Evolutionary conservation across 2,113 vertebrate species (phyloP), one percentile per base, ranked within the genome.

Genomic region (Parotia lawesii): DNA sequence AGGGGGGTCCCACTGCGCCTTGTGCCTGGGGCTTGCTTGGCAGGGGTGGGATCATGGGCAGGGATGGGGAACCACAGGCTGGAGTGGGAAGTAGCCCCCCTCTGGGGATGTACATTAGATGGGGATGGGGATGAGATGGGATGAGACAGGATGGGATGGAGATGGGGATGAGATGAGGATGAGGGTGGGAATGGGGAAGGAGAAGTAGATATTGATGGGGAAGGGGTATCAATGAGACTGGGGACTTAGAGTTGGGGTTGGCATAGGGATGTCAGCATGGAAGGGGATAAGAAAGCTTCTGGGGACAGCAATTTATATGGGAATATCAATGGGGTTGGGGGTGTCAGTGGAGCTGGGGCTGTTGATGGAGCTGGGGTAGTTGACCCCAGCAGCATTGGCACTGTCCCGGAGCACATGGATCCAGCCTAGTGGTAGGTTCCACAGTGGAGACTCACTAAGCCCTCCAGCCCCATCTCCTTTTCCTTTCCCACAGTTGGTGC

Each of bases 401-500:
- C 31, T 91, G 37, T 48, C 24, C 31, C 3, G 4, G 17, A 40
- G 20, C 33, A 60, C 58, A 25, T 22, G 29, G 23, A 50, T 75
- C 57, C 10, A 3, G 10, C 19, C 4, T 9, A 22, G 37, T 20
- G 38, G 16, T 19, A 45, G 18, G 42, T 77, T 38, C 21, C 35
- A 25, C 1, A 4, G 5, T 2, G 1, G 22, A 35, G 11, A 2
- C 18, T 84, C 47, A 22, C 64, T 56, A 12, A 42, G 44, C 5
- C 14, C 12, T 10, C 9, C 45, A 12, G 12, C 33, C n/a, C 31
- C 31, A 22, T 61, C 42, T 62, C 15, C 33, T 66, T 50, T 70
- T 18, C 19, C 35, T 4, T 33, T 66, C 29, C 14, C 4, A 27
- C 84, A 99, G 98, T 33, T 98, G 64, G 98, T 98, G 11, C 97